These are phyloP conservation scores for Chrysolina americana DNA, from an alignment of 2,888 invertebrate genomes.

Conservation along the genomic window DNA sequence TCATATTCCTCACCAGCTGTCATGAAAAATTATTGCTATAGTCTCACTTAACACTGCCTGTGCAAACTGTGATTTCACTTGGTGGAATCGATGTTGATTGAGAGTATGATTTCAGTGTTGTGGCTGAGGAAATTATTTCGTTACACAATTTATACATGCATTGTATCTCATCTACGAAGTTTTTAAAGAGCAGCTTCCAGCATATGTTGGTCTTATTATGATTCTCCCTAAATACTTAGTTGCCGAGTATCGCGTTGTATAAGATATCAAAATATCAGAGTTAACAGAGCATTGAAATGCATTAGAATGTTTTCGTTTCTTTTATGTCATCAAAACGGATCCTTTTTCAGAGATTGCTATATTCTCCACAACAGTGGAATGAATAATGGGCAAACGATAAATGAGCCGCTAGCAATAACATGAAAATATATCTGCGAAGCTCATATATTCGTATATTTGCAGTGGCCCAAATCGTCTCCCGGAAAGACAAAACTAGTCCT, in stretches of 20 bases:
- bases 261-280: background rate
- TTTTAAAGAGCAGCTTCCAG: no score
- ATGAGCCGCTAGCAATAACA: background rate
- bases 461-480: slow-evolving; percentile 29
- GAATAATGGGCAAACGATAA: background rate
- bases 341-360: background rate
- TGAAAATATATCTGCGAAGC: slow-evolving; percentile 1
- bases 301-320: background rate
- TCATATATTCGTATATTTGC: slow-evolving; percentile 17
- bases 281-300: background rate
- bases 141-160: no score
- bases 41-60: no score
- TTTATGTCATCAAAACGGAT: background rate
- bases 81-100: no score
- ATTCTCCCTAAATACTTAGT: no score
- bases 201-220: no score
- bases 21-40: no score
- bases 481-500: slow-evolving; percentile 33
- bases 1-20: no score
- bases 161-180: no score
- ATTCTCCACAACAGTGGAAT: background rate
- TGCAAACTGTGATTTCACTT: no score
- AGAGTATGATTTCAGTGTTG: no score
- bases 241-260: background rate
- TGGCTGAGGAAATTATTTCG: no score